Evolutionary conservation across 2,113 vertebrate genomes (phyloP).

Genomic region (Zosterops pallidus): DNA sequence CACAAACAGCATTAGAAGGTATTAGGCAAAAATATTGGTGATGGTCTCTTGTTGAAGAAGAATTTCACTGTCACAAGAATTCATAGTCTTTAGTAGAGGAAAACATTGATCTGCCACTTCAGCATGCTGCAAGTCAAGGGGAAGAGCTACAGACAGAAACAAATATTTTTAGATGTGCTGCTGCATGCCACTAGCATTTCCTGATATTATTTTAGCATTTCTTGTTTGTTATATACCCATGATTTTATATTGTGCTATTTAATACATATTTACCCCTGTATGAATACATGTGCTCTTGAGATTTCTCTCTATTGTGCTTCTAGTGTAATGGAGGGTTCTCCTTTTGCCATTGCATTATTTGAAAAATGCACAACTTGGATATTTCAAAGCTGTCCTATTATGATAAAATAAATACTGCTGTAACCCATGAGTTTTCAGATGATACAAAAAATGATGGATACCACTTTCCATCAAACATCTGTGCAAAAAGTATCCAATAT

Average conservation of each 20-base stretch:
- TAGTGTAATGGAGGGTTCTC: background rate
- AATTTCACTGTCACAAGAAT: background rate
- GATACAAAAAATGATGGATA: accelerated
- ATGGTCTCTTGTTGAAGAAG: background rate
- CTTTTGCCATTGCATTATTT: background rate
- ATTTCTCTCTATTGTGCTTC: background rate
- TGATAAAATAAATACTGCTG: background rate
- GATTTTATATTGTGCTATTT: background rate
- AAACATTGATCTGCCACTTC: background rate
- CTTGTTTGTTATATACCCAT: background rate
- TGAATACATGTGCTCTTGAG: background rate
- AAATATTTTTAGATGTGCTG: background rate
- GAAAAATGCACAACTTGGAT: background rate
- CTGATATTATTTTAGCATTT: background rate
- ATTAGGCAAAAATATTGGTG: background rate
- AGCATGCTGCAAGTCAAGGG: background rate
- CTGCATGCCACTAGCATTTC: background rate
- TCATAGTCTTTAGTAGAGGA: background rate
- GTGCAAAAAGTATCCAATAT: background rate
- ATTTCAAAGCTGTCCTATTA: background rate
- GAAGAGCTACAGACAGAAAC: background rate
- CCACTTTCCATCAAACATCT: background rate
- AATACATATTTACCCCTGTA: background rate
- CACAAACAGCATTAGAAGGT: background rate
- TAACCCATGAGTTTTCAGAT: background rate